Conservation (phyloP, 1,140 invertebrate species). For the Laupala kohalensis region DNA sequence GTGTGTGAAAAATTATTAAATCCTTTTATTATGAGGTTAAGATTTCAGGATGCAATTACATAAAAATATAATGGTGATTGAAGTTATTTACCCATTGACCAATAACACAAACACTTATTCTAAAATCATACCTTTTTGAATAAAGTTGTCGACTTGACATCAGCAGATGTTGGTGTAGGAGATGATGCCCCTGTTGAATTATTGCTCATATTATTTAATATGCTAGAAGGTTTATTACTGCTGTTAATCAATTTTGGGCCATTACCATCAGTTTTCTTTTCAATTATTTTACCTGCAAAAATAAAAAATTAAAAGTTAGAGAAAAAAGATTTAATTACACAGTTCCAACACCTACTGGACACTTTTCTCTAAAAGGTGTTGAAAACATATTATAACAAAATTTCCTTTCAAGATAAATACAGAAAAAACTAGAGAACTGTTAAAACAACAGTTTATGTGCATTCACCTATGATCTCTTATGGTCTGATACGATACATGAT, state of each 20-base stretch:
- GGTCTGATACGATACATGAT: too few species aligned
- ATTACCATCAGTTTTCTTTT: constrained; percentile 39
- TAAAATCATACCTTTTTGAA: constrained; percentile 40
- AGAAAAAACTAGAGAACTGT: too few species aligned
- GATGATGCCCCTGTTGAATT: constrained; percentile 28
- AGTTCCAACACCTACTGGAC: too few species aligned
- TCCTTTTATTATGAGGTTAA: not conserved
- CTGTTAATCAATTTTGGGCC: constrained; percentile 23
- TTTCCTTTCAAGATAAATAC: too few species aligned
- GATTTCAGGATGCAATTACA: not conserved
- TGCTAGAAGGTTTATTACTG: constrained; percentile 19
- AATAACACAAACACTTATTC: not conserved
- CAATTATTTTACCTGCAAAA: constrained; percentile 39
- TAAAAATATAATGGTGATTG: not conserved
- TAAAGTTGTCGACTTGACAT: constrained; percentile 34
- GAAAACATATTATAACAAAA: too few species aligned
- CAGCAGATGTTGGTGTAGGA: constrained; percentile 30
- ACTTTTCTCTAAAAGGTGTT: too few species aligned
- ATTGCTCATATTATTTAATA: constrained; percentile 26
- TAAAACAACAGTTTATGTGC: too few species aligned
- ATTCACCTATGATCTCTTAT: too few species aligned
- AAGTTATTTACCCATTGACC: not conserved
- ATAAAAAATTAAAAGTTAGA: too few species aligned
- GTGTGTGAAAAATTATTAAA: not conserved
- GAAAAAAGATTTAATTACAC: too few species aligned